phyloP scores from a whole-genome alignment of 2,113 vertebrate species.

The Psettodes erumei region DNA sequence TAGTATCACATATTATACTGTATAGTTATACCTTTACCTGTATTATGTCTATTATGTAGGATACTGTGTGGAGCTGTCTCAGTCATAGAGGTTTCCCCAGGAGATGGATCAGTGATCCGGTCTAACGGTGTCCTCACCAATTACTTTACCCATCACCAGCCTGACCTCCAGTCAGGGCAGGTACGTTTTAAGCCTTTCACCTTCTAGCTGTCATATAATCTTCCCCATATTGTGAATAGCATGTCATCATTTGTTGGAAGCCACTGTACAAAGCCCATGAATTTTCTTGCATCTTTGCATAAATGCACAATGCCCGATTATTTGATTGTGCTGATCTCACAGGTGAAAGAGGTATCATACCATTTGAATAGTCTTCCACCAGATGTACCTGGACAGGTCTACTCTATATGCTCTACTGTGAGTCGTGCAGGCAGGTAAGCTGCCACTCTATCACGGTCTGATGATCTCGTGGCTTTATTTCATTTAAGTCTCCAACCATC shows the following conservation, averaged over 20 bases:
- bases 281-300: not conserved
- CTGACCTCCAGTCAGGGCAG: constrained; percentile 52
- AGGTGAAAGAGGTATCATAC: constrained; percentile 77
- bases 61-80: constrained; percentile 79
- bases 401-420: constrained; percentile 74
- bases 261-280: not conserved
- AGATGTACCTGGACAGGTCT: constrained; percentile 74
- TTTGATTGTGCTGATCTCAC: not conserved
- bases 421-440: constrained; percentile 78
- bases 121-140: constrained; percentile 86
- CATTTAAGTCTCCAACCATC: not conserved
- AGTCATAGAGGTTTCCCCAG: constrained; percentile 88
- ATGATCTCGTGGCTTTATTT: not conserved
- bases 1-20: not conserved
- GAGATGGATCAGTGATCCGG: constrained; percentile 90
- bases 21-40: not conserved
- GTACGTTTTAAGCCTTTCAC: constrained; percentile 43
- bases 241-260: not conserved
- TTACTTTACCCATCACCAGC: constrained; percentile 85
- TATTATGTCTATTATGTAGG: constrained; percentile 58
- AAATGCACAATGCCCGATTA: not conserved
- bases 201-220: not conserved
- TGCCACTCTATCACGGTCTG: not conserved
- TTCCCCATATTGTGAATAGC: not conserved
- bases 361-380: constrained; percentile 80